Base-by-base conservation (phyloP, 2,113 vertebrate species). In the Nothoprocta pentlandii region DNA sequence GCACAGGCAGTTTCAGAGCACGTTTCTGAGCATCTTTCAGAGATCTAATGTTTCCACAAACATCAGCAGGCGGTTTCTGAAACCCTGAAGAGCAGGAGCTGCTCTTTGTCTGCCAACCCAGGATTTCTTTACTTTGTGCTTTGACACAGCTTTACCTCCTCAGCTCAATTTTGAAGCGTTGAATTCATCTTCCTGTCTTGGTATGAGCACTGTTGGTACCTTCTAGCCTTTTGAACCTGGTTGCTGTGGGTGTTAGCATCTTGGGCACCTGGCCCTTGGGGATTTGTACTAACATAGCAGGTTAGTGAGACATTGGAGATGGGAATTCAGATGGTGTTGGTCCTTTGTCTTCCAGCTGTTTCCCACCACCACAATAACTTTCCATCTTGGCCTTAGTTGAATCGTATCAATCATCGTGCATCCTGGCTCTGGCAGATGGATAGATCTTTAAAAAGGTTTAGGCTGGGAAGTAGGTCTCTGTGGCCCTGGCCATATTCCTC, bases 251-350 rank as follows among this genome's bases (percentile, higher is more conserved):
- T 66, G 25, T 14, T 70, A 23, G 16, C 2, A 0, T 54, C 23
- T 8, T n/a, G n/a, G n/a, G 7, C 8, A 3, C 44, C 4, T 1
- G 10, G 10, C 70, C 49, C 21, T 20, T n/a, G 7, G 12, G 17
- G 20, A 32, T 32, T n/a, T 21, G 66, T 44, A 32, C 42, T 20
- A 46, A 68, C 22, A 22, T 21, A 68, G 44, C 66, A 68, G 42
- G 42, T 47, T 68, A 20, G 30, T 22, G 44, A 47, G n/a, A 68
- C 6, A n/a, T 12, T 32, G 42, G 32, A 14, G 42, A n/a, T 32
- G 44, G n/a, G 44, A 68, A 23, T 32, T n/a, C 66, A 47, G 44
- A 32, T 22, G 19, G 8, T 23, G 30, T 16, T n/a, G 11, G 10
- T 71, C 46, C 32, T 46, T 68, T 63, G 21, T 85, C 14, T 39